Evolutionary conservation across 2,797 vertebrate species (phyloP), one percentile per base, ranked within the genome.

Genomic region (Esox masquinongy): DNA sequence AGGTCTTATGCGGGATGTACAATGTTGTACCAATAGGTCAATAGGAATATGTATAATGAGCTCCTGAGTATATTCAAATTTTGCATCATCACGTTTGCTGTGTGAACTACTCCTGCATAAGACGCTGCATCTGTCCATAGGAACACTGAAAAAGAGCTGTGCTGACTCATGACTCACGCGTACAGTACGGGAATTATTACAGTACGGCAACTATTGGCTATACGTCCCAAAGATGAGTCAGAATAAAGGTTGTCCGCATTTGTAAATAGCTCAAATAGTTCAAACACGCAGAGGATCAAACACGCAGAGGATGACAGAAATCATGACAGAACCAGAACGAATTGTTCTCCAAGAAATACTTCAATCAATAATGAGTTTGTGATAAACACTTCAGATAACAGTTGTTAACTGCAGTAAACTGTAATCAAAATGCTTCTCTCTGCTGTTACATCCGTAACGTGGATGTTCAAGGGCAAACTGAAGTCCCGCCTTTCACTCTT

Each of bases 391-490:
- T 59, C 7, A 22, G 31, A 29, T 29, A 67, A 15, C 64, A 64
- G 26, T 66, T 17, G 29, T n/a, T 14, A 29, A 29, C 26, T 29
- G 63, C 15, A 5, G 17, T 59, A 66, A 36, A 16, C 17, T 67
- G 16, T 5, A 15, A 67, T 67, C 34, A 34, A 79, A 74, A 76
- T 80, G 81, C 74, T 74, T 12, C 72, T 85, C 73, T 75, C 91
- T 78, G 5, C 8, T 82, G 84, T 59, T 82, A 86, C 88, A 89
- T 74, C 78, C 83, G 87, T 22, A 0, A 5, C 50, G 4, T 15
- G 4, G 0, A 0, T 29, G n/a, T 63, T 85, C 83, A 92, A 91
- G 90, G 90, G 74, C 87, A 90, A 79, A 3, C 14, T 0, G 0
- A 85, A 80, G 31, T 15, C 78, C 74, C 83, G 74, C 89, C 88